Evolutionary conservation across 2,113 vertebrate genomes (phyloP), one percentile per base, ranked within the genome.

Genomic region (Petromus typicus): DNA sequence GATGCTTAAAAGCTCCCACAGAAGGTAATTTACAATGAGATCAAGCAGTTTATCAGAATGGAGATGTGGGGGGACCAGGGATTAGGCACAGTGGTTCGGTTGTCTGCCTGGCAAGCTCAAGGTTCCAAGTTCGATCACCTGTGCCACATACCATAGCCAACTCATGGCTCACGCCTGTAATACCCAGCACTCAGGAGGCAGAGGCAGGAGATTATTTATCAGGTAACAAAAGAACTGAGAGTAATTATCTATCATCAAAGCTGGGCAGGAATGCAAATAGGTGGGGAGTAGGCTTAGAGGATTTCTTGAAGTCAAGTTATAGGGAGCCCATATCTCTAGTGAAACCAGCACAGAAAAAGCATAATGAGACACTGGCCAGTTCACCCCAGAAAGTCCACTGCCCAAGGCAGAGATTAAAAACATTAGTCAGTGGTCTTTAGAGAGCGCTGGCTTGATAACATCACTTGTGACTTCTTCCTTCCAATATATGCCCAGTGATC

Each of bases 361-460:
- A 2, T 40, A 1, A 0, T 30, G 3, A 16, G 11, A 40, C 61
- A 12, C 32, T 10, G 18, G 61, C 40, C 32, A 7, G 14, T 2
- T 43, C 76, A 54, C 45, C 59, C n/a, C 40, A 34, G 11, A 56
- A 32, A 89, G 59, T 40, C 23, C 17, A 8, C 61, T 37, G 32
- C 18, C 76, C 3, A 17, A 32, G 7, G 0, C 61, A 61, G 32
- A 67, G 25, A 40, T 64, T 73, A 12, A 67, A 51, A 86, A 48
- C 16, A 10, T 7, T 13, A 9, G 34, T 63, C 34, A 61, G 22
- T 5, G n/a, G 45, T 64, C 22, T 73, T 83, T 30, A 20, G 20
- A 45, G 37, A 51, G 45, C 57, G 22, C 59, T 32, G 45, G 18
- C 34, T 85, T 54, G 30, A 6, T 67, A 34, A 43, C 4, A 9